A percentile compares a stretch with the other conserved stretches of the same genome.
Evolutionary conservation across 1,140 invertebrate species (phyloP).

Genomic region (Adoxophyes honmai): DNA sequence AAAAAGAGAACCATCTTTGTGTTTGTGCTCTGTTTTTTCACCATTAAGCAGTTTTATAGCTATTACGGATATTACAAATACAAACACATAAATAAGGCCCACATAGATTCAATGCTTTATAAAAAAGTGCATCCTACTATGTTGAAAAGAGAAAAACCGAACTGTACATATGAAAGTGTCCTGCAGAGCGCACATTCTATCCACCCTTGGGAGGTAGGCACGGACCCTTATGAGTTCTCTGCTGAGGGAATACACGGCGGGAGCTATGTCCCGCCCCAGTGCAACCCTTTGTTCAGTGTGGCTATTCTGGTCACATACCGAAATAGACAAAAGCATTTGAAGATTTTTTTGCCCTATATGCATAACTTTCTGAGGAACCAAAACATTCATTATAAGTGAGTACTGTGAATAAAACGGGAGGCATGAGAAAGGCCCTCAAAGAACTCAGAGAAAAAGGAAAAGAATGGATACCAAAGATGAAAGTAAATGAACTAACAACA

Average conservation of each 20-base stretch:
- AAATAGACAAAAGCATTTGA: conserved; percentile 87
- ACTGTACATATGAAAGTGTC: conserved; percentile 50
- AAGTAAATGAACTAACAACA: too few species aligned
- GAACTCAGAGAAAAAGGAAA: too few species aligned
- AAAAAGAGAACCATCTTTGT: too few species aligned
- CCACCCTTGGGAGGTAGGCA: conserved; percentile 35
- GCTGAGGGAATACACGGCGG: conserved; percentile 72
- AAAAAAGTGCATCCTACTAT: conserved; percentile 40
- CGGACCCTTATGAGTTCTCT: conserved; percentile 38
- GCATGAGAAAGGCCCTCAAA: too few species aligned
- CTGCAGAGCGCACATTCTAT: conserved; percentile 32
- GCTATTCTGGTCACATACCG: conserved; percentile 91
- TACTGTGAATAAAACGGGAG: too few species aligned
- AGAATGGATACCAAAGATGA: too few species aligned
- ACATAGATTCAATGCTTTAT: conserved; percentile 38
- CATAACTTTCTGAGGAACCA: conserved; percentile 93
- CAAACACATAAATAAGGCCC: conserved; percentile 33
- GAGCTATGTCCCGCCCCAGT: conserved; percentile 84
- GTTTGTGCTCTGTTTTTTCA: too few species aligned
- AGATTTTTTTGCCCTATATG: conserved; percentile 88
- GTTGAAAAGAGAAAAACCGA: conserved; percentile 35
- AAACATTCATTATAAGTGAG: conserved; percentile 86
- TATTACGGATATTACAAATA: conserved; percentile 48
- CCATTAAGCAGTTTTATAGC: too few species aligned
- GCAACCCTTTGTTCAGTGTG: conserved; percentile 86